phyloP scores from a whole-genome alignment of 2,888 invertebrate species.

The Tenthredo amoena region DNA sequence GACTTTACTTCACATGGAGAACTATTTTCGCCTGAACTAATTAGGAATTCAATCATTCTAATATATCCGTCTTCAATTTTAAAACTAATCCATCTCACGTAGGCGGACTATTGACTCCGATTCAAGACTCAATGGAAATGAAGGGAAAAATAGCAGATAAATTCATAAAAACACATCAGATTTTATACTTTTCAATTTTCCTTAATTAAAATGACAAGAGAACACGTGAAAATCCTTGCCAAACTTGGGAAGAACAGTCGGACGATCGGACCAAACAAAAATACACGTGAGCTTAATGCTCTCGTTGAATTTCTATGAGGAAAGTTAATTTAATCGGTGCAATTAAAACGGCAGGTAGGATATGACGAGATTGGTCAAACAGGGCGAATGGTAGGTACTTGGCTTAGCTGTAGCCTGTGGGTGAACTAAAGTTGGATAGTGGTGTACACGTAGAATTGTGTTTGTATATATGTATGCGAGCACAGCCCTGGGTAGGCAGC shows the following conservation, averaged over 20 bases:
- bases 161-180: background rate
- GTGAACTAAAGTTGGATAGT: conserved; percentile 9
- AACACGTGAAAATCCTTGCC: background rate
- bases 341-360: conserved; percentile 39
- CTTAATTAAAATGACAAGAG: background rate
- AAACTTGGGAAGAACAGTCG: background rate
- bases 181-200: background rate
- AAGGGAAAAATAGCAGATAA: background rate
- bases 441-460: background rate
- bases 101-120: background rate
- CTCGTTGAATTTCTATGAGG: conserved; percentile 32
- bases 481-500: background rate
- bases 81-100: background rate
- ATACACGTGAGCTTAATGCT: background rate
- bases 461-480: conserved; percentile 21
- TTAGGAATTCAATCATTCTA: background rate
- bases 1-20: background rate
- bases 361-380: conserved; percentile 49
- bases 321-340: conserved; percentile 43
- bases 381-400: conserved; percentile 37
- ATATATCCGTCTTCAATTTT: background rate
- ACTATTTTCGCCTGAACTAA: background rate
- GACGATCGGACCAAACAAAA: background rate
- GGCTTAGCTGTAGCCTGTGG: background rate
- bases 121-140: background rate